Percentiles rank a stretch among this genome's conserved stretches.
These are phyloP conservation scores for Plagiodera versicolora DNA, from an alignment of 2,888 invertebrate species.

Conservation along the genomic window DNA sequence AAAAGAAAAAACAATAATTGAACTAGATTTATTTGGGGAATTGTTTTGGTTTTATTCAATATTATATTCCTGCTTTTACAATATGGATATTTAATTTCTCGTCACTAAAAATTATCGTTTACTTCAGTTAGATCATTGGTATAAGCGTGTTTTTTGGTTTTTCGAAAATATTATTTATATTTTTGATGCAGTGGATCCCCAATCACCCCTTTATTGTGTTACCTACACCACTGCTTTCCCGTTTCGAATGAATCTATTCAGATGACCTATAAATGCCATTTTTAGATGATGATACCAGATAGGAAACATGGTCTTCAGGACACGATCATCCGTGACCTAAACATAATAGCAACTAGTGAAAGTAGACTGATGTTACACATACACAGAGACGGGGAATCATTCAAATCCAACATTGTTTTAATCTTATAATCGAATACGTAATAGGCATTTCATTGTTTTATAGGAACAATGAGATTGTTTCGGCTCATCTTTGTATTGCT, in stretches of 20 bases:
- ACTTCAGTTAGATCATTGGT: too few relatives aligned
- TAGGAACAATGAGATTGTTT: constrained; percentile 26
- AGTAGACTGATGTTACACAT: constrained; percentile 20
- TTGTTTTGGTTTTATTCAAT: too few relatives aligned
- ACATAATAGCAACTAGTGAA: constrained; percentile 29
- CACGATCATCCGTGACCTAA: constrained; percentile 29
- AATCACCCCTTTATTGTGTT: too few relatives aligned
- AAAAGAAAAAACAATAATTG: too few relatives aligned
- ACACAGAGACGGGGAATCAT: constrained; percentile 13
- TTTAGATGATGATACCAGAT: constrained; percentile 19
- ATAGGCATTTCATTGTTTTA: constrained; percentile 24
- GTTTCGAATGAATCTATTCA: constrained; percentile 7
- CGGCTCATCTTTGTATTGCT: constrained; percentile 8
- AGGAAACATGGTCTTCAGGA: constrained; percentile 25
- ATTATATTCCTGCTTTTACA: too few relatives aligned
- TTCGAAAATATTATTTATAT: too few relatives aligned
- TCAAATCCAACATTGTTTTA: constrained; percentile 20
- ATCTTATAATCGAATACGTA: constrained; percentile 17
- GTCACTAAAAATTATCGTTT: too few relatives aligned
- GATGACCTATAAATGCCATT: constrained; percentile 26
- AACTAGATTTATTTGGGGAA: too few relatives aligned
- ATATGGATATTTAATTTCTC: too few relatives aligned
- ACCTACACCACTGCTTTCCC: background rate
- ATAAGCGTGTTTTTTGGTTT: too few relatives aligned
- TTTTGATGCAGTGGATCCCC: too few relatives aligned